Evolutionary conservation across 2,888 invertebrate species (phyloP).

Genomic region (Euphydryas editha): DNA sequence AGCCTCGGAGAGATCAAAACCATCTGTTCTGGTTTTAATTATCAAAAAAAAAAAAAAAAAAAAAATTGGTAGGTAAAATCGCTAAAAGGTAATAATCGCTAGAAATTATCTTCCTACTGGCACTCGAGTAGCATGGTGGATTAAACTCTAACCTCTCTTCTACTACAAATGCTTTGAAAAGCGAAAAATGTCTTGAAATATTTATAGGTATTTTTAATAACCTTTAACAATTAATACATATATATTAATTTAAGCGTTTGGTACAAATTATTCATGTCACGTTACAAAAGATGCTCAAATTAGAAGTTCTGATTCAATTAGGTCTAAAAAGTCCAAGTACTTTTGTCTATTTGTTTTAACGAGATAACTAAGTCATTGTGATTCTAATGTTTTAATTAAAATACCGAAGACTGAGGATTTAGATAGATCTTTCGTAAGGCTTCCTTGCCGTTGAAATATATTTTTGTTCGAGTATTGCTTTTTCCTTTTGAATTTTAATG

Average conservation of each 20-base stretch:
- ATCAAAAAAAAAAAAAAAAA: no score
- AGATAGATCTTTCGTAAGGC: constrained; percentile 5
- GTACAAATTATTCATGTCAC: constrained; percentile 11
- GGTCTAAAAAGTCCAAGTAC: neutral
- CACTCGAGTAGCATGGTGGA: no score
- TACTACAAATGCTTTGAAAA: neutral
- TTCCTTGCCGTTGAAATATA: neutral
- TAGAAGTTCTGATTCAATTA: constrained; percentile 1
- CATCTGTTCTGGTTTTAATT: no score
- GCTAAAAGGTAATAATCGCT: no score
- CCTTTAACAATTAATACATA: neutral
- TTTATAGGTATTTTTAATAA: no score
- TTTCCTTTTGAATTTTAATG: neutral
- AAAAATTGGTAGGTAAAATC: no score
- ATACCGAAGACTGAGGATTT: constrained; percentile 8
- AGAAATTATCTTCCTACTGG: no score
- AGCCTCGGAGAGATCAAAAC: no score
- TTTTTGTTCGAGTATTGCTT: neutral
- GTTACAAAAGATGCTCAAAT: constrained; percentile 11
- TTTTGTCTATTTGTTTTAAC: neutral
- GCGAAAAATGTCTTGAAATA: neutral
- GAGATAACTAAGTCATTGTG: constrained; percentile 9
- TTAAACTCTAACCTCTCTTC: no score
- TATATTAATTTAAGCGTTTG: neutral
- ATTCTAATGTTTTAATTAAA: constrained; percentile 14